Conservation (phyloP, 1,140 invertebrate species). For the Camponotus floridanus region DNA sequence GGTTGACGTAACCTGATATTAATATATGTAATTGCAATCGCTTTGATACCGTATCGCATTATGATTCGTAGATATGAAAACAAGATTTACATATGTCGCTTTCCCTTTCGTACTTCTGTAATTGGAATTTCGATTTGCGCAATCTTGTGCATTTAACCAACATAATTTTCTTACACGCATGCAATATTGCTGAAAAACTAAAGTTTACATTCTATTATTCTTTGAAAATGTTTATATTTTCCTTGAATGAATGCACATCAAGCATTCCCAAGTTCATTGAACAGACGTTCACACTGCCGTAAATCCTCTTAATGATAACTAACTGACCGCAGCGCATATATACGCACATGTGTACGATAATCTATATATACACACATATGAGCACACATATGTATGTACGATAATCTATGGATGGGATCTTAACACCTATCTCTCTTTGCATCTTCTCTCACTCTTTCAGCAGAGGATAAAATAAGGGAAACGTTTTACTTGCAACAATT, state of each 20-base stretch:
- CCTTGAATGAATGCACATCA: not conserved
- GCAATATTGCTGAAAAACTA: too few species aligned
- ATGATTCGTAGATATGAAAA: constrained; percentile 13
- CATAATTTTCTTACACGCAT: not conserved
- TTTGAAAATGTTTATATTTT: not conserved
- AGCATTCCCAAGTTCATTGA: not conserved
- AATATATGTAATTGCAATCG: not conserved
- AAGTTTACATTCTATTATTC: not conserved
- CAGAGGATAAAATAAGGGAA: not conserved
- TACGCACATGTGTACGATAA: not conserved
- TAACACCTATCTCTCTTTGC: not conserved
- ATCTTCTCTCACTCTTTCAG: not conserved
- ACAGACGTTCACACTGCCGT: constrained; percentile 12
- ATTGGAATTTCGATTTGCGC: not conserved
- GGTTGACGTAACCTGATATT: constrained; percentile 26
- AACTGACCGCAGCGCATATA: constrained; percentile 26
- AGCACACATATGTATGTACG: not conserved
- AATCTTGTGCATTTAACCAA: not conserved
- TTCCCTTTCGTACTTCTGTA: constrained; percentile 28
- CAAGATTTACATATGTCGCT: constrained; percentile 2
- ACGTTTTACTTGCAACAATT: constrained; percentile 2
- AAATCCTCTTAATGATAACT: constrained; percentile 35
- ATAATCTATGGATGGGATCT: constrained; percentile 13
- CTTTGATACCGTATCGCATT: constrained; percentile 44
- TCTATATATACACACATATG: constrained; percentile 1